phyloP scores from a whole-genome alignment of 2,113 vertebrate species.

The Macheiramphus alcinus region DNA sequence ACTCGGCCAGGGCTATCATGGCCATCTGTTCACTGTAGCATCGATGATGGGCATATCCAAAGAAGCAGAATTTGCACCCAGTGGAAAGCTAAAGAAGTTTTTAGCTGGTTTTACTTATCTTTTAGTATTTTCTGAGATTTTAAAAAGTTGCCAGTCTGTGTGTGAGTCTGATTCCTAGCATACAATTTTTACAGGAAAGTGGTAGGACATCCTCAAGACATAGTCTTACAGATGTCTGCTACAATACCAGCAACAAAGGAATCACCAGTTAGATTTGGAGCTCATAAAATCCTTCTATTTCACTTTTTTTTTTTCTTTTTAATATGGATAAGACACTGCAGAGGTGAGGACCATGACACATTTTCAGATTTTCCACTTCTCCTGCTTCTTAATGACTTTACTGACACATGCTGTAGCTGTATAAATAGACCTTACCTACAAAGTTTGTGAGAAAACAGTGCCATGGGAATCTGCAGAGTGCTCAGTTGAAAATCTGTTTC shows the following conservation, averaged over 20 bases:
- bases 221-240: neutral
- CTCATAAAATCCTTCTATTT: neutral
- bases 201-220: neutral
- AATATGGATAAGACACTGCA: neutral
- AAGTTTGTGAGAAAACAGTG: neutral
- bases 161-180: neutral
- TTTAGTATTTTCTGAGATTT: neutral
- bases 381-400: neutral
- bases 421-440: neutral
- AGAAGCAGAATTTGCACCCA: neutral
- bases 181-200: neutral
- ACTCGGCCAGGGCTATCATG: neutral
- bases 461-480: neutral
- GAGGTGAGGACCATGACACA: neutral
- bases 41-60: neutral
- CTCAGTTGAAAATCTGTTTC: neutral
- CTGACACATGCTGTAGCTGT: neutral
- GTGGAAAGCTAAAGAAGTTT: neutral
- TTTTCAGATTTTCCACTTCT: neutral
- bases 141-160: neutral
- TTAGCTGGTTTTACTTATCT: neutral
- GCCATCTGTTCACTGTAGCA: neutral
- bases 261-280: neutral
- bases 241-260: neutral
- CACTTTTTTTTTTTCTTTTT: neutral